Conservation (phyloP, 2,113 vertebrate species). For the Polyodon spathula region DNA sequence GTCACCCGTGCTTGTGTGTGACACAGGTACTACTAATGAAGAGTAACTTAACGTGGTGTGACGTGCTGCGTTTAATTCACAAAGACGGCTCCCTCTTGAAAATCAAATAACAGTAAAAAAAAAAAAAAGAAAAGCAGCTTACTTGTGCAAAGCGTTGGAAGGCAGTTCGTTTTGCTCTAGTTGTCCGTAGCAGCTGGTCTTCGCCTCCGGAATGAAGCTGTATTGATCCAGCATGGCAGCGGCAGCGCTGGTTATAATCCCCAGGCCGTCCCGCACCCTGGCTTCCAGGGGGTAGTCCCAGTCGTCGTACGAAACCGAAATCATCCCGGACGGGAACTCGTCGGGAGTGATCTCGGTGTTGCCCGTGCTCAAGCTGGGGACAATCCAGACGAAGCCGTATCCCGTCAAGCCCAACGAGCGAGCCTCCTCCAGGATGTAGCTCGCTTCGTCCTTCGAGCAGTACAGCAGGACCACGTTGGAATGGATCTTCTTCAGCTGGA, state of each 20-base stretch:
- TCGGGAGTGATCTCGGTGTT: slow-evolving; percentile 81
- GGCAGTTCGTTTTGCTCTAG: slow-evolving; percentile 74
- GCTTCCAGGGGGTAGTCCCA: slow-evolving; percentile 93
- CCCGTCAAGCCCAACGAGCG: slow-evolving; percentile 88
- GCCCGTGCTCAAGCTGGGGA: slow-evolving; percentile 82
- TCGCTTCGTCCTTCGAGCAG: slow-evolving; percentile 90
- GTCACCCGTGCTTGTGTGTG: no score
- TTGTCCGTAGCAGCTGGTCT: slow-evolving; percentile 83
- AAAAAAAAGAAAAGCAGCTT: slow-evolving; percentile 40
- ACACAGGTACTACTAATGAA: no score
- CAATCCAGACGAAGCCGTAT: slow-evolving; percentile 95
- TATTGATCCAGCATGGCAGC: slow-evolving; percentile 87
- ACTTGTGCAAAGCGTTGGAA: slow-evolving; percentile 83
- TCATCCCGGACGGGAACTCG: slow-evolving; percentile 85
- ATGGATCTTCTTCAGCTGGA: slow-evolving; percentile 94
- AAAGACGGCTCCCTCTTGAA: neutral
- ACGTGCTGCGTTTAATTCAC: neutral
- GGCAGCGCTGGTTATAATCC: slow-evolving; percentile 86
- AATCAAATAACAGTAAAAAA: neutral
- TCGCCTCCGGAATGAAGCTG: slow-evolving; percentile 85
- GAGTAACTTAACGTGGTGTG: no score
- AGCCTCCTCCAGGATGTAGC: slow-evolving; percentile 85
- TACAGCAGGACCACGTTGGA: slow-evolving; percentile 89
- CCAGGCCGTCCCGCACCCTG: slow-evolving; percentile 79
- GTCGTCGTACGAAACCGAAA: slow-evolving; percentile 89